Percentiles rank a stretch among this genome's conserved stretches.
These are phyloP conservation scores for Esox niger DNA, from an alignment of 2,113 vertebrate species.

Conservation along the genomic window DNA sequence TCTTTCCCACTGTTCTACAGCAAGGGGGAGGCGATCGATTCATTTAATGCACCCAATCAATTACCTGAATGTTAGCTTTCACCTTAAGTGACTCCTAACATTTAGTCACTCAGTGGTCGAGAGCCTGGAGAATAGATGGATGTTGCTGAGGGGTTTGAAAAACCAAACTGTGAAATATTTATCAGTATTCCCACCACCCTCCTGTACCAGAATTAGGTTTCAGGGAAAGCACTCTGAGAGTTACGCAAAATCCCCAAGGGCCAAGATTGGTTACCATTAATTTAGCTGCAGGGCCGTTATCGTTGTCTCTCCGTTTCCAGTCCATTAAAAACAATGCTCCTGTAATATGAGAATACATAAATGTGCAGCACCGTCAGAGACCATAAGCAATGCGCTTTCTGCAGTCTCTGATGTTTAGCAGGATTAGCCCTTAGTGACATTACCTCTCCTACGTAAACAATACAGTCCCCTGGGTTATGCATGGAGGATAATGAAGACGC, in stretches of 20 bases:
- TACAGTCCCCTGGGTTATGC: conserved; percentile 36
- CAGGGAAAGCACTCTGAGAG: conserved; percentile 27
- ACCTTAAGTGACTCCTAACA: conserved; percentile 35
- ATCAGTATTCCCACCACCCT: conserved; percentile 19
- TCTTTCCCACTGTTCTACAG: not conserved
- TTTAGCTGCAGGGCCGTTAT: conserved; percentile 34
- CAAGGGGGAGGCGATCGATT: not conserved
- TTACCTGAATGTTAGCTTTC: conserved; percentile 31
- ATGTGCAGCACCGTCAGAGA: conserved; percentile 9
- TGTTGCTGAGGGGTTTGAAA: conserved; percentile 12
- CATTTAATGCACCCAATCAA: conserved; percentile 13
- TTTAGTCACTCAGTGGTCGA: conserved; percentile 38
- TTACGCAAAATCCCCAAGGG: conserved; percentile 30
- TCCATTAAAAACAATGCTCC: conserved; percentile 15
- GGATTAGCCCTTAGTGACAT: conserved; percentile 37
- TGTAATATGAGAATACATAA: conserved; percentile 37
- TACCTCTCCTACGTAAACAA: conserved; percentile 53
- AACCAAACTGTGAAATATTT: conserved; percentile 33
- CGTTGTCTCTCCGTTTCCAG: conserved; percentile 23
- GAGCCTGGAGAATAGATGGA: not conserved
- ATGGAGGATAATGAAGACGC: conserved; percentile 65
- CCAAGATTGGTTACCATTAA: conserved; percentile 31
- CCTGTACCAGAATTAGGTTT: conserved; percentile 23
- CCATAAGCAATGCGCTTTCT: conserved; percentile 21
- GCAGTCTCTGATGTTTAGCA: conserved; percentile 32